These are phyloP conservation scores for Leucoraja ocellata DNA, from an alignment of 2,797 vertebrate genomes.

Conservation along the genomic window DNA sequence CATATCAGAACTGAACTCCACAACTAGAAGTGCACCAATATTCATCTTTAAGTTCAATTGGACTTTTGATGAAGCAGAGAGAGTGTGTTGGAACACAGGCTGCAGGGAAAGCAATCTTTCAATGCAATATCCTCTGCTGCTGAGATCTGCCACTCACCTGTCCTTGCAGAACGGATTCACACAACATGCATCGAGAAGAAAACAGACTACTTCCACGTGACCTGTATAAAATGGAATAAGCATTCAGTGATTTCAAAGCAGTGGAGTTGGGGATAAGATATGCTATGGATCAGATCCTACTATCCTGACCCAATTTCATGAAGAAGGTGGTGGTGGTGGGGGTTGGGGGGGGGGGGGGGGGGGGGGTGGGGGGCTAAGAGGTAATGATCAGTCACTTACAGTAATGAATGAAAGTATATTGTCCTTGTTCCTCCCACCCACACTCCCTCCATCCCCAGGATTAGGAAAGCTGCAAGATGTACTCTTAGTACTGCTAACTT, in stretches of 20 bases:
- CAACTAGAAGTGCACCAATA: not conserved
- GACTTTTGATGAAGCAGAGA: not conserved
- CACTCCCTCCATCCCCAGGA: not conserved
- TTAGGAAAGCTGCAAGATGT: not conserved
- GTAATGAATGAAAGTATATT: not conserved
- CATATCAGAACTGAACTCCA: not conserved
- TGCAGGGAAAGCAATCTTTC: not conserved
- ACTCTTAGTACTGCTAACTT: not conserved
- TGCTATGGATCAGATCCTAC: not conserved
- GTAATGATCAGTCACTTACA: not conserved
- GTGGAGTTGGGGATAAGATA: conserved; percentile 40
- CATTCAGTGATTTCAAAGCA: conserved; percentile 6
- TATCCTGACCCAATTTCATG: not conserved
- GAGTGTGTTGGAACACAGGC: not conserved
- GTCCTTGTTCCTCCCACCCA: not conserved
- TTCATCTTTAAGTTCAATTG: not conserved
- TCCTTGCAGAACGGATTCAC: conserved; percentile 74
- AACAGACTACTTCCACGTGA: conserved; percentile 69
- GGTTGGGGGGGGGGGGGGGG: not conserved
- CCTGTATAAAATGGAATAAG: conserved; percentile 51
- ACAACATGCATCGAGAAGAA: conserved; percentile 71
- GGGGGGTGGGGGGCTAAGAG: not conserved
- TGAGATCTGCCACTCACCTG: conserved; percentile 55
- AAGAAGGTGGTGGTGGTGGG: too few species aligned
- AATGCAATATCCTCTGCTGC: not conserved